Percentiles rank a stretch among this genome's conserved stretches.
Evolutionary conservation across 2,888 invertebrate genomes (phyloP).

Genomic region (Metopia argyrocephala): DNA sequence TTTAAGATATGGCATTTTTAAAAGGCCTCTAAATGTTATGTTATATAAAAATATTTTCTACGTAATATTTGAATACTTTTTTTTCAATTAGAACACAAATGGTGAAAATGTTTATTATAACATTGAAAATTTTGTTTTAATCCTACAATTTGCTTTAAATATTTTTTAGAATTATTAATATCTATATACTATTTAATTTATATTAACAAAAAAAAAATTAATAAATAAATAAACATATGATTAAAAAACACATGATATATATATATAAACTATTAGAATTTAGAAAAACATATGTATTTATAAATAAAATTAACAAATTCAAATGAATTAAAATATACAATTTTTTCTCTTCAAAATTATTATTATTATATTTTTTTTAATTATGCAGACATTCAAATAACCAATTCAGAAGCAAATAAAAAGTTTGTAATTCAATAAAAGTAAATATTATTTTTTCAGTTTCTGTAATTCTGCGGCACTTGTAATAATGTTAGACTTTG

Average conservation of each 20-base stretch:
- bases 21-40: slow-evolving; percentile 29
- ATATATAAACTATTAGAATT: slow-evolving; percentile 52
- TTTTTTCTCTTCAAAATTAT: slow-evolving; percentile 26
- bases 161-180: slow-evolving; percentile 56
- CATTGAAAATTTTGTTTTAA: slow-evolving; percentile 33
- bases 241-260: slow-evolving; percentile 8
- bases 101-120: slow-evolving; percentile 42
- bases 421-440: no score
- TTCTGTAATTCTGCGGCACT: no score
- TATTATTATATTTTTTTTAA: no score
- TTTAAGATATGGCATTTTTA: slow-evolving; percentile 22
- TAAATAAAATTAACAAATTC: slow-evolving; percentile 6
- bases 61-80: neutral
- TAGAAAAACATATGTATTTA: slow-evolving; percentile 43
- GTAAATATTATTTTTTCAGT: no score
- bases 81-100: slow-evolving; percentile 49
- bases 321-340: neutral
- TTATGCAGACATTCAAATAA: no score
- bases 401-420: no score
- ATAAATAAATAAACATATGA: slow-evolving; percentile 33
- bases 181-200: slow-evolving; percentile 29
- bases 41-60: neutral
- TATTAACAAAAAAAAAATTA: slow-evolving; percentile 29
- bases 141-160: slow-evolving; percentile 60
- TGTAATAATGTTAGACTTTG: no score